These are phyloP conservation scores for Macquaria ambigua DNA, from an alignment of 2,113 vertebrate genomes.

Conservation along the genomic window DNA sequence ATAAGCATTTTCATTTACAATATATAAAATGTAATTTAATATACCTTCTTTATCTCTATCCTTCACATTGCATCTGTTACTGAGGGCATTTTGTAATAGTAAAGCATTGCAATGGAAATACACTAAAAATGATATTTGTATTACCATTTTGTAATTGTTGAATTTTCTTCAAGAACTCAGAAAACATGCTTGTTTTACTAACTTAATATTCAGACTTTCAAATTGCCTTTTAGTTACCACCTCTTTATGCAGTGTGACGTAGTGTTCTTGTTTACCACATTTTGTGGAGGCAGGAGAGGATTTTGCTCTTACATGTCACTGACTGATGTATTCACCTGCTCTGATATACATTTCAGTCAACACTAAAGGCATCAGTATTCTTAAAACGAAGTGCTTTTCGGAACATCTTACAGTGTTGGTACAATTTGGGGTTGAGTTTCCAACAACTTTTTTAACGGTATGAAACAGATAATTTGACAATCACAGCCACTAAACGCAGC, in stretches of 20 bases:
- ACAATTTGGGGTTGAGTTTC: too few relatives aligned
- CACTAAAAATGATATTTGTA: neutral
- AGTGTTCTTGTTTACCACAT: neutral
- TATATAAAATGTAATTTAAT: constrained; percentile 19
- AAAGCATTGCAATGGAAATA: neutral
- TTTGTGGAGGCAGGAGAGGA: neutral
- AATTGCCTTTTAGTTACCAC: neutral
- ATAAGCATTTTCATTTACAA: constrained; percentile 8
- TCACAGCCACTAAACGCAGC: too few relatives aligned
- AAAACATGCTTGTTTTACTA: neutral
- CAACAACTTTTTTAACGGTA: neutral
- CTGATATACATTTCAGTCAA: neutral
- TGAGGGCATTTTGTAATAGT: neutral
- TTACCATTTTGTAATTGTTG: neutral
- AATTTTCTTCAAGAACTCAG: neutral
- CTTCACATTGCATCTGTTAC: neutral
- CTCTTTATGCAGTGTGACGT: neutral
- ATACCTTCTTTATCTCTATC: neutral
- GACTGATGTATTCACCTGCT: neutral
- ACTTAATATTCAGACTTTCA: neutral
- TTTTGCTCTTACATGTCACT: neutral
- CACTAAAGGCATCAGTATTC: neutral
- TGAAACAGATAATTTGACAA: neutral
- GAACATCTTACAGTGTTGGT: neutral
- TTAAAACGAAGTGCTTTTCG: neutral